Evolutionary conservation across 1,140 invertebrate species (phyloP).

Genomic region (Hylaeus volcanicus): DNA sequence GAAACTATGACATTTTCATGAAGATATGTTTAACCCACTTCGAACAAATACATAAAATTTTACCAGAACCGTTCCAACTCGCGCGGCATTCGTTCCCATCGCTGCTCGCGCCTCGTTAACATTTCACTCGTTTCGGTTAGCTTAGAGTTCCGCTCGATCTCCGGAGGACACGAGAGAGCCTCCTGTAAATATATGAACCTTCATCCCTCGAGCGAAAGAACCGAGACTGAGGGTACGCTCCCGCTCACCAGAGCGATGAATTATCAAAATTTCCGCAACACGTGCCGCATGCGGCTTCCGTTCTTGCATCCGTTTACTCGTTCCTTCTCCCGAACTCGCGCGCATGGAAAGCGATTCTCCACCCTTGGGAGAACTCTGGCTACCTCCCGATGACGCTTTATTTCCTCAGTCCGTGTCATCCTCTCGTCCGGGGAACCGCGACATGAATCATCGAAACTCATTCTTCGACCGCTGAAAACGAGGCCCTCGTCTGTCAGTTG

Average conservation of each 20-base stretch:
- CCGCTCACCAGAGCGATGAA: constrained; percentile 45
- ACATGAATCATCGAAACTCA: constrained; percentile 47
- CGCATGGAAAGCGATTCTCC: constrained; percentile 23
- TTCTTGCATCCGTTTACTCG: not conserved
- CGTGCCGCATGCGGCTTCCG: constrained; percentile 24
- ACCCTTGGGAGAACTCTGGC: not conserved
- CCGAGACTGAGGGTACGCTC: not conserved
- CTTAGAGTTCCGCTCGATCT: constrained; percentile 30
- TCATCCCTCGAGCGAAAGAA: constrained; percentile 7
- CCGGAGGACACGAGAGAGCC: constrained; percentile 31
- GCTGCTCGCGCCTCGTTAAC: constrained; percentile 9
- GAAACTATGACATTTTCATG: too few relatives aligned
- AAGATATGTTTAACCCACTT: too few relatives aligned
- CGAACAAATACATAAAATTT: too few relatives aligned
- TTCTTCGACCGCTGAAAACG: not conserved
- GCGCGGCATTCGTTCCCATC: too few relatives aligned
- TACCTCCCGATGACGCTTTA: constrained; percentile 27
- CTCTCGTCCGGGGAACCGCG: not conserved
- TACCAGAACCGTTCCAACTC: too few relatives aligned
- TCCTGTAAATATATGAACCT: constrained; percentile 48
- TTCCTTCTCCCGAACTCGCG: not conserved
- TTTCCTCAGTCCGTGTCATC: constrained; percentile 1
- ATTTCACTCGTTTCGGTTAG: constrained; percentile 42
- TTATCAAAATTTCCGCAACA: constrained; percentile 67
- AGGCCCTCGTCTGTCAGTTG: not conserved